phyloP scores from a whole-genome alignment of 2,888 invertebrate species.

The Ochropleura plecta region DNA sequence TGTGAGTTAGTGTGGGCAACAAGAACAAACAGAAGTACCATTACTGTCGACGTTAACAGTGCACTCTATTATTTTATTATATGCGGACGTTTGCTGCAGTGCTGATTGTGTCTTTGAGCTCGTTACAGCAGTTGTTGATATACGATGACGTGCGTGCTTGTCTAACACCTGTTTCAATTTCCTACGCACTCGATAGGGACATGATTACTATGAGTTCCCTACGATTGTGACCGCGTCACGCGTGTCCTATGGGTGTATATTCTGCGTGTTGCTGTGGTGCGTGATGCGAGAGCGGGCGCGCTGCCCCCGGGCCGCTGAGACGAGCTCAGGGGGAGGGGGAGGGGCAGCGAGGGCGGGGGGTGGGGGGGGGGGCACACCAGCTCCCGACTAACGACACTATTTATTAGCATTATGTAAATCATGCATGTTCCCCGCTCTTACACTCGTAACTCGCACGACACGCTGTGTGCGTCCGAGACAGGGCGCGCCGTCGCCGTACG shows the following conservation, averaged over 20 bases:
- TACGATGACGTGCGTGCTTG: neutral
- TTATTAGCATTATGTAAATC: slow-evolving; percentile 53
- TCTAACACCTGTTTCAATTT: too few relatives aligned
- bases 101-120: neutral
- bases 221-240: too few relatives aligned
- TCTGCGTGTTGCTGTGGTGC: neutral
- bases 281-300: neutral
- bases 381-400: slow-evolving; percentile 32
- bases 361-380: neutral
- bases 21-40: neutral
- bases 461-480: slow-evolving; percentile 2
- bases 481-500: neutral
- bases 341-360: neutral
- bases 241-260: neutral
- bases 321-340: neutral
- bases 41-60: neutral
- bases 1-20: too few relatives aligned
- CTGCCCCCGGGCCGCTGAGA: neutral
- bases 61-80: neutral
- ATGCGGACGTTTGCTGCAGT: neutral
- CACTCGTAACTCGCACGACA: slow-evolving; percentile 5
- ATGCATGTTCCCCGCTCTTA: slow-evolving; percentile 4
- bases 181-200: neutral
- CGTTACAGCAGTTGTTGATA: neutral
- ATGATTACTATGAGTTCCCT: neutral